A percentile compares a stretch with the other conserved stretches of the same genome.
phyloP scores from a whole-genome alignment of 2,113 vertebrate species.

The Phrynosoma blainvillii region DNA sequence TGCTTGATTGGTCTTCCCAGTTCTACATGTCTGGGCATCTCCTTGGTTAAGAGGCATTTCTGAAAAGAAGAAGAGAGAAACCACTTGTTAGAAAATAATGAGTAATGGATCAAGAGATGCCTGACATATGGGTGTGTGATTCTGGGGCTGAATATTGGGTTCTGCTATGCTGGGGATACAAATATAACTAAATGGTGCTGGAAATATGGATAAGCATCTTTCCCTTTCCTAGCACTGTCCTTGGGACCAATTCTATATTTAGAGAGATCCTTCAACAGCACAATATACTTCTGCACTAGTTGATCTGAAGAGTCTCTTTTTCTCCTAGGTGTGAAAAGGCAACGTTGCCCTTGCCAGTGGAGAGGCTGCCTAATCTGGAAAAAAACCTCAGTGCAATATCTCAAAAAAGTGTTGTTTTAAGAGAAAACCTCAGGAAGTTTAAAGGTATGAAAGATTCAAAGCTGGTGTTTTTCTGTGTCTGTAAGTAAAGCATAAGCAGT shows the following conservation, averaged over 20 bases:
- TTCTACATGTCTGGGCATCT: too few relatives aligned
- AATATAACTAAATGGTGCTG: not conserved
- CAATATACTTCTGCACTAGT: not conserved
- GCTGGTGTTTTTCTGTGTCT: not conserved
- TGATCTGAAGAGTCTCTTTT: not conserved
- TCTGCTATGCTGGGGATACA: too few relatives aligned
- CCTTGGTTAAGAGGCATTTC: too few relatives aligned
- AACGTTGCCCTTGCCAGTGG: accelerated
- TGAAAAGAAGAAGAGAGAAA: too few relatives aligned
- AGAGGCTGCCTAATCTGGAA: not conserved
- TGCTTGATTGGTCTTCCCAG: too few relatives aligned
- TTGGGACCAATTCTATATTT: not conserved
- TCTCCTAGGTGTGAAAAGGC: slow-evolving; percentile 11
- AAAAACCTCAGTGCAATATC: not conserved
- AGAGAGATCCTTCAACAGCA: not conserved
- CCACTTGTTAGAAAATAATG: too few relatives aligned
- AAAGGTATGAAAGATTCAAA: slow-evolving; percentile 20
- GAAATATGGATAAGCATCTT: not conserved
- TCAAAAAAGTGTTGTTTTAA: not conserved
- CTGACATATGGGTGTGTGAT: too few relatives aligned
- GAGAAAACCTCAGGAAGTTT: not conserved
- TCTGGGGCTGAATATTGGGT: too few relatives aligned
- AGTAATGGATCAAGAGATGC: too few relatives aligned
- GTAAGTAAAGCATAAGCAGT: too few relatives aligned
- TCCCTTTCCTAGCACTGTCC: not conserved